A percentile compares a stretch with the other conserved stretches of the same genome.
Evolutionary conservation across 2,888 invertebrate genomes (phyloP).

Genomic region (Tinea trinotella): DNA sequence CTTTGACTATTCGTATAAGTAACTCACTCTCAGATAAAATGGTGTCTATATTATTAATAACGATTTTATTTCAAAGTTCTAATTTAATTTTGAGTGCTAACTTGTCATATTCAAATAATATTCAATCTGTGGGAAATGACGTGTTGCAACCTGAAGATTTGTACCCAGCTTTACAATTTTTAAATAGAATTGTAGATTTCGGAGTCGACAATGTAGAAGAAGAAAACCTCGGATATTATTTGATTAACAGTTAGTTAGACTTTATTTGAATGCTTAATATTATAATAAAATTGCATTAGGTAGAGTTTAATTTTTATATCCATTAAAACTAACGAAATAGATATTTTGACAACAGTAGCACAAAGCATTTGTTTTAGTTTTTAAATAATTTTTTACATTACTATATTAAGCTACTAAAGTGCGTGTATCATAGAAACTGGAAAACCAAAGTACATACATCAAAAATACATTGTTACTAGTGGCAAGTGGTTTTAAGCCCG

Average conservation of each 20-base stretch:
- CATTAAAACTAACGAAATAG: neutral
- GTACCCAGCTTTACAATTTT: neutral
- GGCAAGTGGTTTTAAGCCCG: too few relatives aligned
- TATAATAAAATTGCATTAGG: too few relatives aligned
- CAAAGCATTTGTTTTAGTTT: too few relatives aligned
- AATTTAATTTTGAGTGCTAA: neutral
- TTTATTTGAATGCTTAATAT: too few relatives aligned
- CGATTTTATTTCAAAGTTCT: neutral
- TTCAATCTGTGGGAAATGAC: neutral
- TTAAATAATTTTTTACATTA: too few relatives aligned
- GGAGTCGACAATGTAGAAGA: neutral
- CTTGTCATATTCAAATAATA: neutral
- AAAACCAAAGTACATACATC: too few relatives aligned
- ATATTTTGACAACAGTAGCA: too few relatives aligned
- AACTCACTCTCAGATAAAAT: neutral
- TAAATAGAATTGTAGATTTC: neutral
- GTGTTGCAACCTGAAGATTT: neutral
- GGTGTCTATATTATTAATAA: neutral
- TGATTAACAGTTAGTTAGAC: neutral
- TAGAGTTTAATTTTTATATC: neutral
- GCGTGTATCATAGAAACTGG: too few relatives aligned
- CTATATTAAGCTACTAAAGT: too few relatives aligned
- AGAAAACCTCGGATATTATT: conserved; percentile 2
- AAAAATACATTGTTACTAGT: too few relatives aligned
- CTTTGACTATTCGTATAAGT: conserved; percentile 6